A percentile compares a stretch with the other conserved stretches of the same genome.
Conservation (phyloP, 30 jellyfish, hydroid and myxozoan genomes). For the Hydractinia echinata region DNA sequence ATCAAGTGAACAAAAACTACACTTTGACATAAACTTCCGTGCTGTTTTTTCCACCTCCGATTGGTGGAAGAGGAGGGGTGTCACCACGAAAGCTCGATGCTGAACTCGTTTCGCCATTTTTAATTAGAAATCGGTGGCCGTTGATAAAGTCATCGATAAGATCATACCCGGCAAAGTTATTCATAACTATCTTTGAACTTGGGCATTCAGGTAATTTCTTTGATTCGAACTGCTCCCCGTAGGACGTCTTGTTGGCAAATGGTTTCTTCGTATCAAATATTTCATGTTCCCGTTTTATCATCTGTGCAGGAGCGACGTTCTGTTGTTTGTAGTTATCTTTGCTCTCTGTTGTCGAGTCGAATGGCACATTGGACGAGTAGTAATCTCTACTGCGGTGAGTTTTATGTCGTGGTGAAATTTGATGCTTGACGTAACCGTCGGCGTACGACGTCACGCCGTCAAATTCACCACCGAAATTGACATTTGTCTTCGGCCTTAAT, state of each 20-base stretch:
- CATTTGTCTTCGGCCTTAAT: not conserved
- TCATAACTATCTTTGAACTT: not conserved
- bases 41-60: not conserved
- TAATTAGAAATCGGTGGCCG: slow-evolving; percentile 14
- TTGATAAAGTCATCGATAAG: slow-evolving; percentile 4
- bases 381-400: not conserved
- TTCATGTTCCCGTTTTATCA: slow-evolving; percentile 20
- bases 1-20: not conserved
- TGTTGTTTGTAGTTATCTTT: slow-evolving; percentile 11
- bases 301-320: not conserved
- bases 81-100: slow-evolving; percentile 10
- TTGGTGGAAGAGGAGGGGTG: slow-evolving; percentile 17
- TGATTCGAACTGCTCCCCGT: slow-evolving; percentile 8
- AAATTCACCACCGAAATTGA: not conserved
- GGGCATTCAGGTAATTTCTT: slow-evolving; percentile 24
- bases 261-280: not conserved
- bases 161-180: slow-evolving; percentile 10
- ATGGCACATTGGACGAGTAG: slow-evolving; percentile 17
- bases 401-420: not conserved
- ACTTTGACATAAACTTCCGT: slow-evolving; percentile 3
- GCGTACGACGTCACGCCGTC: slow-evolving; percentile 21
- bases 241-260: slow-evolving; percentile 3
- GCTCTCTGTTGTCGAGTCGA: slow-evolving; percentile 10
- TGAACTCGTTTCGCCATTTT: not conserved
- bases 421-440: slow-evolving; percentile 10